Evolutionary conservation across 1,140 invertebrate genomes (phyloP), one percentile per base, ranked within the genome.

Genomic region (Eurytemora carolleeae): DNA sequence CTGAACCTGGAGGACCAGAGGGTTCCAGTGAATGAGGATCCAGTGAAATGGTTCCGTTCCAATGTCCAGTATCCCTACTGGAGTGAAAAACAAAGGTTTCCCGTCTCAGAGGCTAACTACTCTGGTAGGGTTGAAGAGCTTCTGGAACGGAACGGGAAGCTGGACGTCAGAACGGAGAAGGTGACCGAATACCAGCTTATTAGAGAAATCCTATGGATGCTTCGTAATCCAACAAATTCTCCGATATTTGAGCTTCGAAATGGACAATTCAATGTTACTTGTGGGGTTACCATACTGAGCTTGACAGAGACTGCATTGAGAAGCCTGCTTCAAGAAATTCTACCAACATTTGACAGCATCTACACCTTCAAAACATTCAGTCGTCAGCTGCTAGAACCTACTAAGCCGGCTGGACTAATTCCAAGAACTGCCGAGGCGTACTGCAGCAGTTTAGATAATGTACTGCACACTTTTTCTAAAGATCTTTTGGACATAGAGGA

Each of bases 181-280:
- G 3, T 62, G 22, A 22, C 21, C 12, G 60, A 62, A 57, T 62
- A 62, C 20, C 60, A 62, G 54, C 17, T 62, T 1, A 53, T 62
- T 26, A 20, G 55, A 2, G 60, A 62, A 44, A 22, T 53, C n/a
- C 2, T 62, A 17, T 62, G 60, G 60, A 62, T 56, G 20, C 3
- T 62, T 17, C 53, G 60, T 2, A 24, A 19, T 7, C 60, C 60
- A 1, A 20, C 24, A 26, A n/a, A 44, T 7, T 44, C 31, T 12
- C 31, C 31, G 7, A n/a, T 44, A 7, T 44, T 44, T 44, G 31
- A 44, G n/a, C 31, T 44, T n/a, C 7, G 31, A 44, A 44, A 44
- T 44, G 31, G 31, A 44, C 7, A 44, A n/a, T 44, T 44, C n/a
- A n/a, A 12, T 44, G 31, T 44, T 7, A 44, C 31, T 44, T 7